Evolutionary conservation across 2,797 vertebrate genomes (phyloP), one percentile per base, ranked within the genome.

Genomic region (Zalophus californianus): DNA sequence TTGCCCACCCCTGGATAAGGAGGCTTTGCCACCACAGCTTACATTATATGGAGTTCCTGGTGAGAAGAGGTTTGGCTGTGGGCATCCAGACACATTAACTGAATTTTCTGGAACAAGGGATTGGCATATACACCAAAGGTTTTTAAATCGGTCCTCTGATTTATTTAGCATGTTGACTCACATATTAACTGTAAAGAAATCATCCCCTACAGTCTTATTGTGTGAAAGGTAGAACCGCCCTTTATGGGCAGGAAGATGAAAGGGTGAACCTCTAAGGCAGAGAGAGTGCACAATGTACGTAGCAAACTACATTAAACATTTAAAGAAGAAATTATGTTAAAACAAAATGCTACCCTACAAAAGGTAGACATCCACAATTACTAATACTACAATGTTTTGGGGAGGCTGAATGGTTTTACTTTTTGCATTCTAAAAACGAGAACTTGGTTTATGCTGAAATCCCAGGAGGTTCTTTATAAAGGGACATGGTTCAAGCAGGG

Each of bases 291-390:
- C 89, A 91, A 97, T 87, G 87, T 66, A 95, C 90, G 83, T 60
- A 97, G 93, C 83, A 96, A 95, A 96, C 82, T 86, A 82, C 90
- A 94, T 94, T 94, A 97, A 98, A 98, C 95, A 32, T 11, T 41
- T 93, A 96, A 97, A 94, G 92, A 98, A 97, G 92, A 98, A 98
- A 90, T 21, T 89, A 89, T 92, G 86, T 73, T 89, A 93, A 98
- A 97, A 97, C 91, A 96, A 97, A 96, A 97, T 56, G 75, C 86
- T 93, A 90, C 86, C 96, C 94, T 72, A 96, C 58, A 84, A 94
- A 98, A 94, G 88, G 85, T 56, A 94, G 86, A 88, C 97, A 97
- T 86, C 97, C 35, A 85, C 87, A 96, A 96, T 64, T 48, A 60
- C 21, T 90, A 73, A 27, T 27, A 23, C 83, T 94, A 93, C 56